Base-by-base conservation (phyloP, 2,888 invertebrate species). In the Pseudoips prasinana region DNA sequence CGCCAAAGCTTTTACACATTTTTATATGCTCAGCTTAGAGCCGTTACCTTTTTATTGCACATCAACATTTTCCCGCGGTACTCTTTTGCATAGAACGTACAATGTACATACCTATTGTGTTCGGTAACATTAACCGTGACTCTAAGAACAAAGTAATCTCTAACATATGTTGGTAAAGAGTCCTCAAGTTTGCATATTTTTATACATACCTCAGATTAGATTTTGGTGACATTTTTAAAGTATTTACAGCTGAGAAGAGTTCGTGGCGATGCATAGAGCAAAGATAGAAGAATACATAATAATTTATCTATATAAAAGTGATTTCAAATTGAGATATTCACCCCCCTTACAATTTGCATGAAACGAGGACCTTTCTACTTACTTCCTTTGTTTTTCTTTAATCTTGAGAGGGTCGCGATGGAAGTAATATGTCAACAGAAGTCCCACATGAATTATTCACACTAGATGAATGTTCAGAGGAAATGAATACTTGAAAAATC, bases 371-470 rank as follows among this genome's bases (percentile, higher is more conserved):
- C 44, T 35, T 45, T 26, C 39, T 34, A 46, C 47, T 54, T 57
- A 46, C 44, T 45, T 43, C 46, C 50, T 58, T 63, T 64, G 56
- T 69, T 69, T 71, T 64, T 62, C 60, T 73, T 75, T 72, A 64
- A 74, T 73, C 66, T 70, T 51, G 53, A 54, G 56, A 67, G 59
- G 63, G 64, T 61, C 56, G 60, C 34, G 25, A 24, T 59, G 67
- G 54, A 75, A 73, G 69, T 67, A 71, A 73, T 71, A 72, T 69
- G 75, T 78, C 71, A 73, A 66, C 66, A 54, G 52, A 62, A 53
- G 56, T 66, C 61, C 60, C 53, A 61, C 66, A 75, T 82, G 72
- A 79, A 82, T 81, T 74, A 82, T 80, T 79, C 71, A 80, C 64
- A 60, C 56, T 54, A 44, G 43, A 56, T 60, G 63, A 63, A 65